A percentile compares a stretch with the other conserved stretches of the same genome.
These are phyloP conservation scores for Hapalemur alaotrensis DNA, from an alignment of 2,797 vertebrate genomes.

Conservation along the genomic window DNA sequence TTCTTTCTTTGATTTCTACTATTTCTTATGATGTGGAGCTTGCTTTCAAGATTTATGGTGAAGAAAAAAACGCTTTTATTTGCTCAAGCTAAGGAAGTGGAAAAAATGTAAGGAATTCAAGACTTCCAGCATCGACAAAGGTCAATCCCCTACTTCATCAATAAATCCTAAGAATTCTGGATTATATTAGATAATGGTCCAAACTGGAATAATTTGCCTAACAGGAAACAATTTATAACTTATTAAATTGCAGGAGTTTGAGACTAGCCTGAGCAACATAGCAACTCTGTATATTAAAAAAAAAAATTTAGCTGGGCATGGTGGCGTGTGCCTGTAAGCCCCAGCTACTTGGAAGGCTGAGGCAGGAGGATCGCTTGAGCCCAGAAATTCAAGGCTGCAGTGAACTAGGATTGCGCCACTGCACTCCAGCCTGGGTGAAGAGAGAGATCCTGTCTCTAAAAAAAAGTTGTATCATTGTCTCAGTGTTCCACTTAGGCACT, in stretches of 20 bases:
- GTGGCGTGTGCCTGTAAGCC: too few relatives aligned
- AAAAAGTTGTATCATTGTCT: background rate
- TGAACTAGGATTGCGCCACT: background rate
- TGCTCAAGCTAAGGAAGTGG: conserved; percentile 19
- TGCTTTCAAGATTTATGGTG: background rate
- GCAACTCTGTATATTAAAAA: too few relatives aligned
- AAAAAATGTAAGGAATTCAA: conserved; percentile 36
- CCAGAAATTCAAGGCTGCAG: background rate
- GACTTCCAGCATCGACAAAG: background rate
- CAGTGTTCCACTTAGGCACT: background rate
- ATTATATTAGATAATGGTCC: conserved; percentile 5
- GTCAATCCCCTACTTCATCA: background rate
- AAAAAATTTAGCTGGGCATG: too few relatives aligned
- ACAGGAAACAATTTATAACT: conserved; percentile 37
- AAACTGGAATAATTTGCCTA: conserved; percentile 1
- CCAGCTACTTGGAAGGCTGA: too few relatives aligned
- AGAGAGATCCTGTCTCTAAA: too few relatives aligned
- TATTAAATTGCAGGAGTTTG: background rate
- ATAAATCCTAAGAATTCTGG: conserved; percentile 41
- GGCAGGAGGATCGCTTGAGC: too few relatives aligned
- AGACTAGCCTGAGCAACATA: too few relatives aligned
- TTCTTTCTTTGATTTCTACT: conserved; percentile 15
- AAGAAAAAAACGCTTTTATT: conserved; percentile 25
- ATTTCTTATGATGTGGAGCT: background rate
- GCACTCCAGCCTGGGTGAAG: too few relatives aligned